Evolutionary conservation across 2,888 invertebrate genomes (phyloP).

Genomic region (Perdita meconis): DNA sequence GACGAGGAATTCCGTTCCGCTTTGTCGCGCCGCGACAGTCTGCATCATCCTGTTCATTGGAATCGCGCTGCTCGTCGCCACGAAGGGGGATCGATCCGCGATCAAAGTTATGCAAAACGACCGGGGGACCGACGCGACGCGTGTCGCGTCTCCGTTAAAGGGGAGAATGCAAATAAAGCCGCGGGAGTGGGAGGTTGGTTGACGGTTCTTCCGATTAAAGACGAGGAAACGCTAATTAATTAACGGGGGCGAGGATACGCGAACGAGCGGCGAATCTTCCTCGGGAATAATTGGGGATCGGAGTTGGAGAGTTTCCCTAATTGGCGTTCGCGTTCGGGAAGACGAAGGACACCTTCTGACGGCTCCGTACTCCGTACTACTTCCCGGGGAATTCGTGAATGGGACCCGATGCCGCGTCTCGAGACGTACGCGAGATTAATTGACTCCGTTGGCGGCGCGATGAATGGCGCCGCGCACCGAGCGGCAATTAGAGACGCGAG

Average conservation of each 20-base stretch:
- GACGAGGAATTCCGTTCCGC: conserved; percentile 24
- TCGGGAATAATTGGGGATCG: too few species aligned
- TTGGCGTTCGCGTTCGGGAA: too few species aligned
- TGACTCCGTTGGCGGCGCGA: conserved; percentile 38
- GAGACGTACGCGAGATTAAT: conserved; percentile 38
- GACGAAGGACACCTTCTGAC: too few species aligned
- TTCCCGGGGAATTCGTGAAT: too few species aligned
- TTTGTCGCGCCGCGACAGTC: conserved; percentile 28
- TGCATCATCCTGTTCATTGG: not conserved
- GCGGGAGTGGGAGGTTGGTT: not conserved
- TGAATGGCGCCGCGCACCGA: conserved; percentile 37
- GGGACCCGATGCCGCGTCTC: too few species aligned
- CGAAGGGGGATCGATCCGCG: not conserved
- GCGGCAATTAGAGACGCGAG: conserved; percentile 47
- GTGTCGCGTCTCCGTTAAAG: not conserved
- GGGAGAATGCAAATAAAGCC: not conserved
- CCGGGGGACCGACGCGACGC: not conserved
- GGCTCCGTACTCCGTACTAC: too few species aligned
- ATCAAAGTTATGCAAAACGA: not conserved
- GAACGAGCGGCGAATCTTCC: too few species aligned
- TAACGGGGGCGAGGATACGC: too few species aligned
- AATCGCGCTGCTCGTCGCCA: not conserved
- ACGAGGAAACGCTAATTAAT: conserved; percentile 28
- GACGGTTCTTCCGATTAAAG: conserved; percentile 23
- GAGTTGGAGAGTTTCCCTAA: too few species aligned